A percentile compares a stretch with the other conserved stretches of the same genome.
Conservation (phyloP, 2,888 invertebrate species). For the Biston betularia region DNA sequence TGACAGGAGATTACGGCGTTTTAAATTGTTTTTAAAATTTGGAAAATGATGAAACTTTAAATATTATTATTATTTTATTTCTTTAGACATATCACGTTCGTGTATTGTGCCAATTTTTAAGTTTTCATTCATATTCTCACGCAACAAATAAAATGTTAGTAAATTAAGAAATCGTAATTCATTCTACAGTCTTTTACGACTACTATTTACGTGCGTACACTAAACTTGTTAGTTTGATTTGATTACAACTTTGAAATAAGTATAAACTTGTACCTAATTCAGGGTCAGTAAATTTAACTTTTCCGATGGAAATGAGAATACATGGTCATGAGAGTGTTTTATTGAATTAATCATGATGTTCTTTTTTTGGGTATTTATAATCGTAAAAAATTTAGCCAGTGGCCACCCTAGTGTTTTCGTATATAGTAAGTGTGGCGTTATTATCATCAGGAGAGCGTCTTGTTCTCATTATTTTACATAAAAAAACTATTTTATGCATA, state of each 20-base stretch:
- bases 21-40: no score
- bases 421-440: no score
- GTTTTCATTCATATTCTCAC: background rate
- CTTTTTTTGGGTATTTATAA: background rate
- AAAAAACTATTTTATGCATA: no score
- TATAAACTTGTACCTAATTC: constrained; percentile 47
- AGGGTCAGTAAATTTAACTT: constrained; percentile 48
- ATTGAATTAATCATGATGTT: background rate
- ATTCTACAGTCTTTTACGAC: background rate
- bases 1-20: background rate
- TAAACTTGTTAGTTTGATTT: constrained; percentile 9
- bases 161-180: background rate
- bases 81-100: no score
- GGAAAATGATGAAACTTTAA: no score
- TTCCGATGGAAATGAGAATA: constrained; percentile 28
- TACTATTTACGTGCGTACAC: background rate
- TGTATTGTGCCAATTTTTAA: background rate
- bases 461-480: no score
- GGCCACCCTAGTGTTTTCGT: constrained; percentile 7
- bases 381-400: background rate
- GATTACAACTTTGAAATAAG: constrained; percentile 14
- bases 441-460: no score
- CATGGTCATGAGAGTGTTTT: constrained; percentile 24
- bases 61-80: no score
- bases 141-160: no score